phyloP scores from a whole-genome alignment of 2,888 invertebrate species.

The Diarsia dahlii region DNA sequence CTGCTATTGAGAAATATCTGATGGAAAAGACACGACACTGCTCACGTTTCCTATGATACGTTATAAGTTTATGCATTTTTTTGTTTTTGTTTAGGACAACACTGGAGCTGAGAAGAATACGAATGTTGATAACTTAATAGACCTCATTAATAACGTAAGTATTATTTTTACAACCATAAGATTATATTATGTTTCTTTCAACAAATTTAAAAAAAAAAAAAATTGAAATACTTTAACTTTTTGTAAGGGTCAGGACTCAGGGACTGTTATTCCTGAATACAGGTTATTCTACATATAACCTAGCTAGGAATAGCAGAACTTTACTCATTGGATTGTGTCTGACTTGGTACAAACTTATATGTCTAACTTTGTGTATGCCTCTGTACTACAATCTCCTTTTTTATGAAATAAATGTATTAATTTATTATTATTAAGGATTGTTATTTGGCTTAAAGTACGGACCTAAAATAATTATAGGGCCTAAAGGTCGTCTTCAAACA shows the following conservation, averaged over 20 bases:
- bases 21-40: not conserved
- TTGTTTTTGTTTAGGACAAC: slow-evolving; percentile 28
- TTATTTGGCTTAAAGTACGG: not conserved
- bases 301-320: too few species aligned
- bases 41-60: not conserved
- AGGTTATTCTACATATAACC: too few species aligned
- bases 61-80: not conserved
- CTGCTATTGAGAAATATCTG: not conserved
- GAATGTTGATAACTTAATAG: slow-evolving; percentile 56
- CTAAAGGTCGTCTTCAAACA: not conserved
- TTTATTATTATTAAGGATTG: too few species aligned
- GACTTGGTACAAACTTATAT: too few species aligned
- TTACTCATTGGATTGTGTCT: too few species aligned
- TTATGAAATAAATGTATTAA: too few species aligned
- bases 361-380: too few species aligned
- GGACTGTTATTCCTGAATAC: too few species aligned
- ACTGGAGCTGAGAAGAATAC: slow-evolving; percentile 1
- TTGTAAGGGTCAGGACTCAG: too few species aligned
- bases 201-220: too few species aligned
- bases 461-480: not conserved
- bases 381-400: too few species aligned
- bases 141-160: slow-evolving; percentile 69
- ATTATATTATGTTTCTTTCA: not conserved
- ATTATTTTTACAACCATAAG: not conserved
- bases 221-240: too few species aligned